Percentiles rank a stretch among this genome's conserved stretches.
phyloP scores from a whole-genome alignment of 1,140 invertebrate species.

The Drosophila orena region DNA sequence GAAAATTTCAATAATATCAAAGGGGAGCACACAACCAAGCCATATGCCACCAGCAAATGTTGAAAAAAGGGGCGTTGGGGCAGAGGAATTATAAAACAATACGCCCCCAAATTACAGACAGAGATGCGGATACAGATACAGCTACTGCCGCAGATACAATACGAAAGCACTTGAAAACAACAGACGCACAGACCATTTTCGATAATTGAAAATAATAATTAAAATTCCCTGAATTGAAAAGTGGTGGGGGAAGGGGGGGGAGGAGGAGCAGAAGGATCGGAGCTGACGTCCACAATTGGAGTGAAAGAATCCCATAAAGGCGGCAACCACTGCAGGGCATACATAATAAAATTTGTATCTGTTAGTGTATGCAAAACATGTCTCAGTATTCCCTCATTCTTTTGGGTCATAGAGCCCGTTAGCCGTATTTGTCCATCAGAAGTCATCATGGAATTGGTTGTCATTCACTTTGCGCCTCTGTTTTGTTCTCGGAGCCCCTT shows the following conservation, averaged over 20 bases:
- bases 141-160: conserved; percentile 34
- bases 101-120: conserved; percentile 71
- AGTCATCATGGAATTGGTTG: conserved; percentile 60
- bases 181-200: conserved; percentile 76
- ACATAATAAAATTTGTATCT: conserved; percentile 54
- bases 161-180: conserved; percentile 60
- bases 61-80: background rate
- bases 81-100: conserved; percentile 48
- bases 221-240: conserved; percentile 83
- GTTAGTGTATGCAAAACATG: conserved; percentile 76
- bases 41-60: conserved; percentile 61
- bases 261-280: conserved; percentile 11
- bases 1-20: conserved; percentile 75
- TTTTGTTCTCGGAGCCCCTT: conserved; percentile 20
- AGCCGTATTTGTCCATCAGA: conserved; percentile 73
- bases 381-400: conserved; percentile 25
- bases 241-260: no score
- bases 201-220: conserved; percentile 84
- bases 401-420: conserved; percentile 69
- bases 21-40: conserved; percentile 28
- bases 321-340: conserved; percentile 44
- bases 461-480: conserved; percentile 48
- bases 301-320: conserved; percentile 66
- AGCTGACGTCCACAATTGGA: conserved; percentile 72
- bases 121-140: conserved; percentile 37